Conservation (phyloP, 2,113 vertebrate genomes). For the Stictonetta naevosa region DNA sequence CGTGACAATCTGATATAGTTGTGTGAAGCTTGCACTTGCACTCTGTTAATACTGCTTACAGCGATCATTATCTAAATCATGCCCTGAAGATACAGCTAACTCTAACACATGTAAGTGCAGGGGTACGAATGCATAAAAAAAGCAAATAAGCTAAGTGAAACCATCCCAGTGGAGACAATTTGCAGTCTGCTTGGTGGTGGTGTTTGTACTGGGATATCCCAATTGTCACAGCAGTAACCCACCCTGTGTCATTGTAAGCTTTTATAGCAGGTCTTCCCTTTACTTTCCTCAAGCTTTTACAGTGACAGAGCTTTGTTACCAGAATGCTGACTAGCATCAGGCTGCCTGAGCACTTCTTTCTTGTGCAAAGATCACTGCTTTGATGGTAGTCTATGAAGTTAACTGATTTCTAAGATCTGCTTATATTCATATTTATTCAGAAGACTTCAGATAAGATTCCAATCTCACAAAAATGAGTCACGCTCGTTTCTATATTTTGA, state of each 20-base stretch:
- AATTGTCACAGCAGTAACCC: background rate
- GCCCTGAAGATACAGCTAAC: background rate
- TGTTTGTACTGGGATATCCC: background rate
- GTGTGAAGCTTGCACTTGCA: background rate
- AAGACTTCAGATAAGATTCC: background rate
- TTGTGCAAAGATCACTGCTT: background rate
- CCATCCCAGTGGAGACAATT: background rate
- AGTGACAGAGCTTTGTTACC: background rate
- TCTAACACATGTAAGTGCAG: background rate
- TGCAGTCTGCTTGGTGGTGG: background rate
- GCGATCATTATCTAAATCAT: background rate
- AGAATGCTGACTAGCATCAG: background rate
- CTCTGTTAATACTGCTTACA: background rate
- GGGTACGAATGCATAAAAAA: background rate
- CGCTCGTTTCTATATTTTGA: background rate
- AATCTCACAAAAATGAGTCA: background rate
- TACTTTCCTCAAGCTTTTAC: background rate
- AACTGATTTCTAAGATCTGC: background rate
- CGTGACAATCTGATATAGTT: background rate
- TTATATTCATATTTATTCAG: background rate
- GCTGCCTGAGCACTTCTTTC: background rate
- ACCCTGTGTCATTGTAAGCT: background rate
- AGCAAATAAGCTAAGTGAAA: background rate
- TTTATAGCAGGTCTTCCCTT: background rate
- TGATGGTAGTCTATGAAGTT: no score